Base-by-base conservation (phyloP, 2,888 invertebrate genomes). In the Agrochola litura region DNA sequence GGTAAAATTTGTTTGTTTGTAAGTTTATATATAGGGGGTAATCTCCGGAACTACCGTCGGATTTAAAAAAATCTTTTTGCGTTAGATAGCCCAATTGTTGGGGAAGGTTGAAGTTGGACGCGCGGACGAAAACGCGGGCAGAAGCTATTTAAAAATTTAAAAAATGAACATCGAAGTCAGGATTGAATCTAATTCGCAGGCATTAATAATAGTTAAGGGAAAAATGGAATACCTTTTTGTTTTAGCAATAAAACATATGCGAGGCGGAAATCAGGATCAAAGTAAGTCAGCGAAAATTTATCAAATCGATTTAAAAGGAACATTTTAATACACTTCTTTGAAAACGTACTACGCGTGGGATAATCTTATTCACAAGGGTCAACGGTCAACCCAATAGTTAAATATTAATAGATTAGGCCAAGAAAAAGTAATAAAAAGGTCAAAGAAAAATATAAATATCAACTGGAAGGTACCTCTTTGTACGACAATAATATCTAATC, bases 371-470 rank as follows among this genome's bases (percentile, higher is more conserved):
- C 52, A 64, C n/a, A 56, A 71, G 52, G 56, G 70, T 67, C 61
- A 83, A 83, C 22, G 46, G 22, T 61, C 30, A 49, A 80, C 46
- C 63, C n/a, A 68, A 76, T 68, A 37, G 76, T 43, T 25, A 63
- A 65, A 64, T 81, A 73, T 46, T 54, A 77, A 65, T 65, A 43
- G 16, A 46, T 37, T 46, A 14, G 75, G 19, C 3, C 56, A 81
- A 30, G 8, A 73, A 63, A 61, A 1, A 69, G 71, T 46, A 54
- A 63, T 30, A 52, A 25, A 84, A 79, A 68, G 67, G 63, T 72
- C 61, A 41, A 49, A 65, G 41, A 49, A 60, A 49, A 68, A 54
- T 30, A 2, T 25, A 41, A 54, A 58, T 67, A 30, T 30, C 30
- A 49, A 30, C 0, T 22, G 56, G 41, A 52, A 65, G 9, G 37